Base-by-base conservation (phyloP, 1,140 invertebrate genomes). In the Drosophila biarmipes region DNA sequence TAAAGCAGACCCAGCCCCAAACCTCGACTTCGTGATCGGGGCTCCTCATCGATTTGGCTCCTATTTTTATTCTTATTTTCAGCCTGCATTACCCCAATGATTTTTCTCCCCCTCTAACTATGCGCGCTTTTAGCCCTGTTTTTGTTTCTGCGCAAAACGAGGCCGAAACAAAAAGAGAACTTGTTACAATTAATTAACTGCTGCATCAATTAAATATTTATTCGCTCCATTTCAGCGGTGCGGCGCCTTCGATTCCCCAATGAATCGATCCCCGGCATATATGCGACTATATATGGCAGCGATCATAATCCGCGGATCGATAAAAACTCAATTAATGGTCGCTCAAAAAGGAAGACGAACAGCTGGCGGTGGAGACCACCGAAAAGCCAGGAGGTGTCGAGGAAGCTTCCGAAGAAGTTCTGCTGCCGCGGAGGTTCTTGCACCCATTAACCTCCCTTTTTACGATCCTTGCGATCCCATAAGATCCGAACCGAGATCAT, bases 141-240 rank as follows among this genome's bases (percentile, higher is more conserved):
- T 81, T 80, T 76, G 79, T 64, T 19, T 4, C 10, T 2, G 6
- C 10, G 52, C 53, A 35, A 11, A 46, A 29, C 24, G 24, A 12
- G 54, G 48, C 29, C n/a, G 29, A 31, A 12, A 45, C 45, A n/a
- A 29, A 21, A 46, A 40, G 31, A 31, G 37, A 51, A 82, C 78
- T 86, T 86, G 82, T 82, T 81, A 78, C 82, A 86, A 86, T 86
- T 86, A 86, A 86, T 86, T 86, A 86, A 89, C 82, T 89, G 57
- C 54, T 61, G 82, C 75, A 78, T 89, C 84, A 89, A 87, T 89
- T 89, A 87, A 89, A 75, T 86, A 75, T 77, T 59, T 71, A 53
- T 55, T 53, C 52, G 53, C 29, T 55, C 29, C 21, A 38, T 62
- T 67, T 61, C 54, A 46, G 43, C 48, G 48, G 42, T 43, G 54